Percentiles rank a stretch among this genome's conserved stretches.
These are phyloP conservation scores for Pyrochroa serraticornis DNA, from an alignment of 2,888 invertebrate genomes.

Conservation along the genomic window DNA sequence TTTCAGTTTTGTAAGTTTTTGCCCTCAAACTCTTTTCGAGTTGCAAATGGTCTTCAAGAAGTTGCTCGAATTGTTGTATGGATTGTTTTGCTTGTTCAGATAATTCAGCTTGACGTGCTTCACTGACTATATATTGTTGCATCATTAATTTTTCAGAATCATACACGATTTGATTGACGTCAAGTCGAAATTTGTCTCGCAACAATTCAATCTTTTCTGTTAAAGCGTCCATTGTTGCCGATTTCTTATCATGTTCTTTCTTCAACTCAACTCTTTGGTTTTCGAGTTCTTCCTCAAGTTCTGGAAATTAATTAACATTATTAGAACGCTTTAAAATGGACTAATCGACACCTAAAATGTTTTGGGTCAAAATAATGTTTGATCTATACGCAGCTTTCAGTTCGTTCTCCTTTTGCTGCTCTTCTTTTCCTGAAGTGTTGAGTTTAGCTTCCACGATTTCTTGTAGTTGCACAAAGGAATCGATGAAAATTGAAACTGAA, in stretches of 20 bases:
- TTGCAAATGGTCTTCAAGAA: conserved; percentile 59
- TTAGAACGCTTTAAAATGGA: conserved; percentile 24
- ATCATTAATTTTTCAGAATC: conserved; percentile 59
- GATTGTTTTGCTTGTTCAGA: conserved; percentile 60
- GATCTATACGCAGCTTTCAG: conserved; percentile 41
- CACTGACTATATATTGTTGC: conserved; percentile 59
- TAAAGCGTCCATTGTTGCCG: conserved; percentile 36
- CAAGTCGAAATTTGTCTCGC: conserved; percentile 36
- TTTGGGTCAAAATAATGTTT: conserved; percentile 33
- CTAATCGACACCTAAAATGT: conserved; percentile 5
- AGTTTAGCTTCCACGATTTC: conserved; percentile 34
- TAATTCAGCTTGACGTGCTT: conserved; percentile 59
- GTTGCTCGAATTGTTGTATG: conserved; percentile 56
- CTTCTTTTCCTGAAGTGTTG: conserved; percentile 38
- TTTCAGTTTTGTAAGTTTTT: conserved; percentile 64
- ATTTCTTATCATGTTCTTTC: conserved; percentile 40
- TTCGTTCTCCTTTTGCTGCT: conserved; percentile 36
- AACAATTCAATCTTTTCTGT: conserved; percentile 38
- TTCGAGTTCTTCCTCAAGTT: conserved; percentile 39
- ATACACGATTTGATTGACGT: conserved; percentile 39
- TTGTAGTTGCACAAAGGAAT: conserved; percentile 15
- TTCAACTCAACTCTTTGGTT: conserved; percentile 43
- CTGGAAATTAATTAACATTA: conserved; percentile 22
- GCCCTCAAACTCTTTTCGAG: conserved; percentile 63
- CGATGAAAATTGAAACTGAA: conserved; percentile 3